These are phyloP conservation scores for Tetramorium simillimum DNA, from an alignment of 1,140 invertebrate species.

Conservation along the genomic window DNA sequence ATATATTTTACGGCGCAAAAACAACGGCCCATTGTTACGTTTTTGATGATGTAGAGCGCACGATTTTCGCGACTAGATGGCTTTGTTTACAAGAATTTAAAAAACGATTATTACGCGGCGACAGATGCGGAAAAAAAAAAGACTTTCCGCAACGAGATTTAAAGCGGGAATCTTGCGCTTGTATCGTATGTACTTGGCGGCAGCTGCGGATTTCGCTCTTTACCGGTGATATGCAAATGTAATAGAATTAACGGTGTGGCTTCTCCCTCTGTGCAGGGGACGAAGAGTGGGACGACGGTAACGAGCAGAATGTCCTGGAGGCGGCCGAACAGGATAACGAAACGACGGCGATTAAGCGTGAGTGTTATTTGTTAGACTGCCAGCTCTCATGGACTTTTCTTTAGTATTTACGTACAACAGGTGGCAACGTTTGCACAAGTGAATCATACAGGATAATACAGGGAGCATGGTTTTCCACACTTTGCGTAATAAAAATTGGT, in stretches of 20 bases:
- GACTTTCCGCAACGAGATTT: not conserved
- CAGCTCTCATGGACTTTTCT: conserved; percentile 48
- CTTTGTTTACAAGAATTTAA: conserved; percentile 1
- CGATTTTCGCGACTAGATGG: not conserved
- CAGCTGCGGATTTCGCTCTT: conserved; percentile 70
- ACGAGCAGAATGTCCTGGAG: conserved; percentile 79
- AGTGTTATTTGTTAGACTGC: conserved; percentile 69
- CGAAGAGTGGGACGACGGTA: conserved; percentile 82
- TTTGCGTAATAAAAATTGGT: conserved; percentile 18
- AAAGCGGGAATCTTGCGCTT: not conserved
- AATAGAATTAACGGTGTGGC: conserved; percentile 70
- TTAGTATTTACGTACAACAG: conserved; percentile 61
- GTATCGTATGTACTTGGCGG: not conserved
- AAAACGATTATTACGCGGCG: not conserved
- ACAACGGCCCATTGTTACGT: conserved; percentile 58
- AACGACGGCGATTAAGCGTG: conserved; percentile 76
- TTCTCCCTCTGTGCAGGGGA: conserved; percentile 75
- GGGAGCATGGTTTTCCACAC: not conserved
- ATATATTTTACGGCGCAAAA: conserved; percentile 69
- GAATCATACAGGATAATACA: conserved; percentile 18
- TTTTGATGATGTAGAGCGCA: conserved; percentile 58
- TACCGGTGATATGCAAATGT: conserved; percentile 70
- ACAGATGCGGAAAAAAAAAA: conserved; percentile 6
- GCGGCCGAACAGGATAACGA: conserved; percentile 78
- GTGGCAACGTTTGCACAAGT: conserved; percentile 45